A percentile compares a stretch with the other conserved stretches of the same genome.
phyloP scores from a whole-genome alignment of 2,797 vertebrate species.

The Poecilia wingei region DNA sequence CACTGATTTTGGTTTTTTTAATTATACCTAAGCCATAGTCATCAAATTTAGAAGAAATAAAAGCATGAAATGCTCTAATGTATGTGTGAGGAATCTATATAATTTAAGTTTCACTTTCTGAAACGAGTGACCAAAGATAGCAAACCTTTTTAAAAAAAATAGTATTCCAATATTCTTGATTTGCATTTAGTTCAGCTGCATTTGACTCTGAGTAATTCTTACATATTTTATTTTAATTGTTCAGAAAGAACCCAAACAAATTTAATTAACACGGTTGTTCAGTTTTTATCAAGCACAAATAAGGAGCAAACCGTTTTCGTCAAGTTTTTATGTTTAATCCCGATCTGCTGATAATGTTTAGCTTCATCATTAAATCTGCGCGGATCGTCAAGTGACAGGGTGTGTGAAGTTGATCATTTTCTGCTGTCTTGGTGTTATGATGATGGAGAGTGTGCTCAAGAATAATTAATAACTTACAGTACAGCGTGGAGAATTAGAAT shows the following conservation, averaged over 20 bases:
- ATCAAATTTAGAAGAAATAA: neutral
- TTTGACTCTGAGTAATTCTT: neutral
- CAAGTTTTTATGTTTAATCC: neutral
- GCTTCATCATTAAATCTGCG: neutral
- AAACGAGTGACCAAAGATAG: neutral
- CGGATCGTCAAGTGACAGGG: neutral
- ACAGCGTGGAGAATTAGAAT: neutral
- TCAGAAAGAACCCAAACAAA: neutral
- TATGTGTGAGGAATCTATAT: neutral
- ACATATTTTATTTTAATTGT: neutral
- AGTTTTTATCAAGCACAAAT: neutral
- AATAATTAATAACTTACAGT: conserved; percentile 7
- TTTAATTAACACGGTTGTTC: neutral
- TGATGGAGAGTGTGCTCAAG: neutral
- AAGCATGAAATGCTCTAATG: neutral
- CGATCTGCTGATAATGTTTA: neutral
- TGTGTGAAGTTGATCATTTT: conserved; percentile 6
- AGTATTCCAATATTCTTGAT: neutral
- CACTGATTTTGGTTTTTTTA: neutral
- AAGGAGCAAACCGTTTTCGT: neutral
- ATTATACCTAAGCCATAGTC: neutral
- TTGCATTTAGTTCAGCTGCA: neutral
- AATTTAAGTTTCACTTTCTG: neutral
- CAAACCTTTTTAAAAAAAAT: neutral
- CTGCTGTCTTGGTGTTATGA: conserved; percentile 8